Conservation (phyloP, 2,113 vertebrate genomes). For the Aythya baeri region DNA sequence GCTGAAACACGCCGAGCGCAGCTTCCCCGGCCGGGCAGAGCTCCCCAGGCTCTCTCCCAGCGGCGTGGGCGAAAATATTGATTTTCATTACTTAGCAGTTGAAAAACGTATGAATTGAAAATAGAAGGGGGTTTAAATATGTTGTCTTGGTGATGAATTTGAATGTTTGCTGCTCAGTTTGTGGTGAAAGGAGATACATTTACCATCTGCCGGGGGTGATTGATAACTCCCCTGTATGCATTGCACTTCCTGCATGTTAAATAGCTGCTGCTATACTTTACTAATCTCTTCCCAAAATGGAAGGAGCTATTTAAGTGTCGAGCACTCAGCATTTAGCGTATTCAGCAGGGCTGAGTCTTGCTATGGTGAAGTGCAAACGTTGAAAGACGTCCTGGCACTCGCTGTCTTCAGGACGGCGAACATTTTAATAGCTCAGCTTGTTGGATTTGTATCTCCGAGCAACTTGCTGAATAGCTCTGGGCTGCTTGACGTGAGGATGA, state of each 20-base stretch:
- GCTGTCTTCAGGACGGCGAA: not conserved
- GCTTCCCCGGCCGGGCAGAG: not conserved
- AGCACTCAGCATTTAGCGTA: not conserved
- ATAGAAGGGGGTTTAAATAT: slow-evolving; percentile 20
- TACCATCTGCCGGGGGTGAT: slow-evolving; percentile 62
- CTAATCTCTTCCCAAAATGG: not conserved
- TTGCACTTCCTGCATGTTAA: slow-evolving; percentile 1
- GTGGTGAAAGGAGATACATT: slow-evolving; percentile 52
- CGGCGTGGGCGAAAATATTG: not conserved
- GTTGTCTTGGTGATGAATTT: slow-evolving; percentile 48
- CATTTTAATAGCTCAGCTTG: not conserved
- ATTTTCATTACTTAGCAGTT: slow-evolving; percentile 10
- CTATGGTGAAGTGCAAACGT: not conserved
- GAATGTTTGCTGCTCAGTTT: slow-evolving; percentile 57
- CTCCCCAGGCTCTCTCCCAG: not conserved
- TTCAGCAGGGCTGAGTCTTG: not conserved
- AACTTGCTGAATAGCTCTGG: not conserved
- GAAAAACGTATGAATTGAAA: not conserved
- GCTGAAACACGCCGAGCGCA: fast-evolving
- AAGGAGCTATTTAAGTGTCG: not conserved
- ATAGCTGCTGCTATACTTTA: not conserved
- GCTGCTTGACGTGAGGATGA: not conserved
- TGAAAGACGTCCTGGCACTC: not conserved
- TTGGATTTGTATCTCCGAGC: not conserved
- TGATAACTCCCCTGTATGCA: not conserved